Base-by-base conservation (phyloP, 2,888 invertebrate genomes). In the Pterobdella sp. region DNA sequence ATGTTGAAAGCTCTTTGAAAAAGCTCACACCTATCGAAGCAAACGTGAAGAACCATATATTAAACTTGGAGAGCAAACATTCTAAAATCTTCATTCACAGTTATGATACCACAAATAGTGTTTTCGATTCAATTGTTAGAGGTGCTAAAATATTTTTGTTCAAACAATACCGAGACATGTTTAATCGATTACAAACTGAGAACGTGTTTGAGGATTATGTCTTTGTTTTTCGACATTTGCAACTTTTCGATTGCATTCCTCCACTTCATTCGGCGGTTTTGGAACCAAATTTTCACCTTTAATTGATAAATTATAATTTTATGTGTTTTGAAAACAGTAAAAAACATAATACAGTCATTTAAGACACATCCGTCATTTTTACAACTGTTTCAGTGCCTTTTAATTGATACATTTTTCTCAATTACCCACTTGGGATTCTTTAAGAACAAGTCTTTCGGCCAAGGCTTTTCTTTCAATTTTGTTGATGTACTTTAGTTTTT, bases 251-350 rank as follows among this genome's bases (percentile, higher is more conserved):
- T 96, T 2, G 93, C 94, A 85, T 97, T 97, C 72, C 97, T 88
- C 96, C 96, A 96, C 84, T 94, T 97, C 96, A 97, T 97, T 73
- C 96, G 90, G 0, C 96, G 89, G 83, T 97, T 97, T 87, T 97
- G 96, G 85, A 97, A 97, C 90, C 91, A 91, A 76, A 91, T 91
- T 84, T 91, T 91, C 74, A 91, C 91, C 91, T 91, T 85, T 0
- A 76, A 76, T 34, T 42, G 7, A 56, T 67, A 49, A 72, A 66
- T 7, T 22, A 14, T 31, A 63, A 7, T 31, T 36, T 66, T 66
- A 32, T n/a, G n/a, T n/a, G n/a, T n/a, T n/a, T n/a, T n/a, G n/a
- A 42, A 18, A 42, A 7, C 42, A 14, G 42, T 42, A 14, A 18
- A 42, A 42, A 42, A 7, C 7, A 14, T 42, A 7, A 42, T 18